phyloP scores from a whole-genome alignment of 2,888 invertebrate species.

The Eremobia ochroleuca region DNA sequence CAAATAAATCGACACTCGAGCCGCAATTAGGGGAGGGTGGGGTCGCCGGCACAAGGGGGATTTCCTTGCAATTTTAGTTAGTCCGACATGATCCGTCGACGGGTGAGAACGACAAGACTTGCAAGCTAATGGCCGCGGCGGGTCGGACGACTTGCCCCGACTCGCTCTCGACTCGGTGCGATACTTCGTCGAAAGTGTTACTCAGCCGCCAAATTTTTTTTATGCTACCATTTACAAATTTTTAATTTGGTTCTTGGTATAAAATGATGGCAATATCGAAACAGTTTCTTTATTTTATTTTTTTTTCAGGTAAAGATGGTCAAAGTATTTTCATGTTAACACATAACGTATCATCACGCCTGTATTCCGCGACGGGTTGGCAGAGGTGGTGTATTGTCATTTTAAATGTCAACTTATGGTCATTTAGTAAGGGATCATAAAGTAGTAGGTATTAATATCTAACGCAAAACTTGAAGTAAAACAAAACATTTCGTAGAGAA shows the following conservation, averaged over 20 bases:
- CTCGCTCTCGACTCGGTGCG: slow-evolving; percentile 32
- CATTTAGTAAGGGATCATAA: no score
- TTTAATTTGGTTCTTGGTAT: neutral
- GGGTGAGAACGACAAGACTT: slow-evolving; percentile 83
- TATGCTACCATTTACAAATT: no score
- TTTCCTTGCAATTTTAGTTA: slow-evolving; percentile 89
- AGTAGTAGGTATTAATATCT: no score
- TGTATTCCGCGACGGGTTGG: neutral
- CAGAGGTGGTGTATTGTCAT: neutral
- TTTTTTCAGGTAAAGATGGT: no score
- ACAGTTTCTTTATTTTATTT: neutral
- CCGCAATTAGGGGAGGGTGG: slow-evolving; percentile 85
- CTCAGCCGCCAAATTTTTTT: neutral
- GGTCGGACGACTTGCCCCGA: slow-evolving; percentile 43
- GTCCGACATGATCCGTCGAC: slow-evolving; percentile 87
- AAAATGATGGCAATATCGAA: neutral
- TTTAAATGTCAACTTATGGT: neutral
- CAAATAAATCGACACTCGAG: slow-evolving; percentile 87
- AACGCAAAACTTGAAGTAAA: neutral
- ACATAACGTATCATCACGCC: neutral
- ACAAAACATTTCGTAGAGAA: neutral
- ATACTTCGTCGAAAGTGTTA: slow-evolving; percentile 16
- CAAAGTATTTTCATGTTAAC: neutral
- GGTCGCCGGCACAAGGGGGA: slow-evolving; percentile 79
- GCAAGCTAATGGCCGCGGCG: slow-evolving; percentile 81